A percentile compares a stretch with the other conserved stretches of the same genome.
Evolutionary conservation across 2,888 invertebrate species (phyloP).

Genomic region (Cristatella mucedo): DNA sequence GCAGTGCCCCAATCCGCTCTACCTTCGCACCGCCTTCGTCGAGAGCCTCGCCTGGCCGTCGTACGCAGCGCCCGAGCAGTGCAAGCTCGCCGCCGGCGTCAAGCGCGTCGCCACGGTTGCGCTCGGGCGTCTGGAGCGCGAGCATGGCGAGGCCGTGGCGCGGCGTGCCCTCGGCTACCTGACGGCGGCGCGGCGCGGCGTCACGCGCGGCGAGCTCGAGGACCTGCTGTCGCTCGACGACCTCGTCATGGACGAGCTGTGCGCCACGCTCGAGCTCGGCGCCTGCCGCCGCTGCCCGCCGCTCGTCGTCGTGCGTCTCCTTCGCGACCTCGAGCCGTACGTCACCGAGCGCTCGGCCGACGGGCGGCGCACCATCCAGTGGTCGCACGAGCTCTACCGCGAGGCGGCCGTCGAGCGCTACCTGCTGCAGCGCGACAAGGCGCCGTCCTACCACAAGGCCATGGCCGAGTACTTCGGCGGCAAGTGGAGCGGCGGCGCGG

Average conservation of each 20-base stretch:
- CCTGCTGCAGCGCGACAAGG: constrained; percentile 29
- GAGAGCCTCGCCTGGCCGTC: constrained; percentile 25
- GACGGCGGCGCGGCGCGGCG: constrained; percentile 57
- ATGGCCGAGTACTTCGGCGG: constrained; percentile 33
- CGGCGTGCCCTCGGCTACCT: constrained; percentile 51
- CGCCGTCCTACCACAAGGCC: constrained; percentile 33
- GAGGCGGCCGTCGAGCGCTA: constrained; percentile 51
- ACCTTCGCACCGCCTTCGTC: constrained; percentile 21
- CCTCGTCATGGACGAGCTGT: constrained; percentile 18
- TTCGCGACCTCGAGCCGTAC: constrained; percentile 18
- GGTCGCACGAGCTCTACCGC: constrained; percentile 49
- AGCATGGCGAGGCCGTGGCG: constrained; percentile 27
- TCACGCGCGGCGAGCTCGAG: constrained; percentile 64
- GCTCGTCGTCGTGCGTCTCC: constrained; percentile 23
- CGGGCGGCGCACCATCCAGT: constrained; percentile 41
- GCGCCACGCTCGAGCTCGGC: too few relatives aligned
- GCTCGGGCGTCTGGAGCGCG: constrained; percentile 26
- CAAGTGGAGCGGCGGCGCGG: constrained; percentile 19
- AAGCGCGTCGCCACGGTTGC: constrained; percentile 20
- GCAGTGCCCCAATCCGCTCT: constrained; percentile 23
- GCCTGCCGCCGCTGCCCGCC: constrained; percentile 24
- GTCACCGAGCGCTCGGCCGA: constrained; percentile 20
- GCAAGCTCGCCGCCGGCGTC: constrained; percentile 20
- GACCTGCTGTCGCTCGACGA: constrained; percentile 41
- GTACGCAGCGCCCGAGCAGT: constrained; percentile 15